Conservation (phyloP, 2,888 invertebrate species). For the Neoaliturus tenellus region DNA sequence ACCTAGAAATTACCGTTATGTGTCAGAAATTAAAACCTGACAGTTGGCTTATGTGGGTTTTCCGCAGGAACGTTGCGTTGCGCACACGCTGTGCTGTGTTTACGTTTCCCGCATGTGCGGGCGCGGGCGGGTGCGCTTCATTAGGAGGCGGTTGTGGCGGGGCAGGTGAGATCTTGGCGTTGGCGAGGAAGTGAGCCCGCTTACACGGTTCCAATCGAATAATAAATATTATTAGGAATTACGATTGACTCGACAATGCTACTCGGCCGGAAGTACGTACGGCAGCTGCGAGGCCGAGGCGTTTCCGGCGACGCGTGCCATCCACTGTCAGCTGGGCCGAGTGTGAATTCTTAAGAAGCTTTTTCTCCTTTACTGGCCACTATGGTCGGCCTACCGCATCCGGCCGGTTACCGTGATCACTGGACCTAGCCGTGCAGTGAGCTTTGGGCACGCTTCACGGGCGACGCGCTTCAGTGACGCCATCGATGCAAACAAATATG, state of each 20-base stretch:
- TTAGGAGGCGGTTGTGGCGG: constrained; percentile 6
- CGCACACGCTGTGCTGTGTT: no score
- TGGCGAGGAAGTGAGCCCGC: constrained; percentile 43
- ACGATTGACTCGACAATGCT: constrained; percentile 42
- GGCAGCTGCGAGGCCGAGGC: background rate
- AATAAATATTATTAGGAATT: constrained; percentile 52
- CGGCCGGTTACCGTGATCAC: background rate
- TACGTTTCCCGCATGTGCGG: background rate
- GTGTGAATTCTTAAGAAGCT: constrained; percentile 48
- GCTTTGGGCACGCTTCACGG: no score
- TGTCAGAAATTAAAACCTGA: no score
- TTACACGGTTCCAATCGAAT: constrained; percentile 31
- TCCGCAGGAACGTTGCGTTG: no score
- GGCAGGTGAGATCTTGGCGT: background rate
- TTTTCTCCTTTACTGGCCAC: constrained; percentile 8
- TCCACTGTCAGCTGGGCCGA: constrained; percentile 16
- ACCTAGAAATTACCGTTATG: background rate
- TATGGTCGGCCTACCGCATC: background rate
- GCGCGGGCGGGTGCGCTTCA: background rate
- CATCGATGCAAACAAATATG: no score
- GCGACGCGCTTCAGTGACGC: no score
- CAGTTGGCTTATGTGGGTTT: no score
- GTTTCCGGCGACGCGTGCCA: constrained; percentile 18
- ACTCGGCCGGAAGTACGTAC: background rate
- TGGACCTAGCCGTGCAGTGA: background rate